Base-by-base conservation (phyloP, 2,113 vertebrate genomes). In the Diglossa brunneiventris region DNA sequence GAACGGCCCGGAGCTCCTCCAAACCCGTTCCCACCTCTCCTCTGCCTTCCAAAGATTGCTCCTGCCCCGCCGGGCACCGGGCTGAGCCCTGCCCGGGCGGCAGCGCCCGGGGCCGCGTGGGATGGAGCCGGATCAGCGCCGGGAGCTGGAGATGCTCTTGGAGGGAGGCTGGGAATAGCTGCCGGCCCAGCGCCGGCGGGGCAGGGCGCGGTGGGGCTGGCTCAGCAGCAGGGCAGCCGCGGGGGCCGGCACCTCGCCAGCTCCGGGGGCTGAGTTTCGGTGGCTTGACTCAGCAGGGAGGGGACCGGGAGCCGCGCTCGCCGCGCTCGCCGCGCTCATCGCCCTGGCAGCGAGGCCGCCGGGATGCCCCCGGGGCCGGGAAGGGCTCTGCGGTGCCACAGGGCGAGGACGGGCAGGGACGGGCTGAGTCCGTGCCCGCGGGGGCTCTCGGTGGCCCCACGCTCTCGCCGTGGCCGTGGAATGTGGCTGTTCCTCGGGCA, bases 191-290 rank as follows among this genome's bases (percentile, higher is more conserved):
- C 33, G 67, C 82, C 37, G 58, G 85, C 30, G 47, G 77, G 63
- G 78, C 64, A 35, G 55, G 79, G 79, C 53, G 47, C 30, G 30
- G 31, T 3, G 16, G 1, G 27, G 92, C 94, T 16, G 95, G 46
- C 79, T 63, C 87, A 13, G 83, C 90, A 35, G 13, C 17, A 35
- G 37, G 5, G 84, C 92, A 68, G 69, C 95, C 81, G 6, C 19
- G 92, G 89, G 87, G 28, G 4, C 64, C 77, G 77, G 92, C 69
- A 56, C 39, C 55, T 8, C 6, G 87, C 81, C 92, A 92, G 91
- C 87, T 94, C 92, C 24, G 75, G 95, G 95, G 94, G 94, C 91
- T 87, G 94, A 95, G 96, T 97, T 97, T 97, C 95, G 90, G 74
- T 93, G 89, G 58, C 42, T 44, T 97, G 97, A 97, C 78, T 97